Base-by-base conservation (phyloP, 2,113 vertebrate genomes). In the Centropristis striata region DNA sequence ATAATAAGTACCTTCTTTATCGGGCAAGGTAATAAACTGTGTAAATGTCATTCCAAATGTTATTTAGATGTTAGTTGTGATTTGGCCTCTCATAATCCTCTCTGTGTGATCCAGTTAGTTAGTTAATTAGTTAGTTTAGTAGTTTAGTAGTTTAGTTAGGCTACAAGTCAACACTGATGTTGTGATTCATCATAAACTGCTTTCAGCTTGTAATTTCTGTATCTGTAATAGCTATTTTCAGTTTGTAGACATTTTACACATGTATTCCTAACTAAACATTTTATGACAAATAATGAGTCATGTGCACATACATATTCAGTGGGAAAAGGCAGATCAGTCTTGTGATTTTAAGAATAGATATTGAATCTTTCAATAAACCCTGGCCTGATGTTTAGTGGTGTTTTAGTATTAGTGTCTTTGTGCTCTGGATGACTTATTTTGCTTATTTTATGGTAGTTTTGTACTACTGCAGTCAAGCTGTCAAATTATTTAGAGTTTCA, bases 11-110 rank as follows among this genome's bases (percentile, higher is more conserved):
- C 81, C 87, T 41, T 75, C 89, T 67, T 67, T 65, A n/a, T 55
- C 55, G 21, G 5, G 36, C 32, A 81, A 92, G 89, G 88, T 92
- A 90, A 92, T 67, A 59, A 37, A 39, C 68, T 21, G 27, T 32
- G 20, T 32, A 13, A 46, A 42, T 53, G 12, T 39, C 5, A 3
- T 71, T 76, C 50, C 32, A 23, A 41, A 4, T 60, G 14, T 55
- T 44, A 39, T 11, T 32, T 36, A 66, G 20, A 32, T 32, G 20
- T 57, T 25, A 44, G 39, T 60, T 47, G 79, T 90, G 79, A 71
- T 46, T 55, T 88, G 88, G 81, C 42, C 55, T 72, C 20, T 42
- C n/a, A 1, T 70, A 53, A 57, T 64, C 18, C n/a, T 13, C 13
- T 49, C 0, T 25, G 3, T 49, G 71, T 37, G 20, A 18, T 71